phyloP scores from a whole-genome alignment of 2,888 invertebrate species.

The Salticus scenicus region DNA sequence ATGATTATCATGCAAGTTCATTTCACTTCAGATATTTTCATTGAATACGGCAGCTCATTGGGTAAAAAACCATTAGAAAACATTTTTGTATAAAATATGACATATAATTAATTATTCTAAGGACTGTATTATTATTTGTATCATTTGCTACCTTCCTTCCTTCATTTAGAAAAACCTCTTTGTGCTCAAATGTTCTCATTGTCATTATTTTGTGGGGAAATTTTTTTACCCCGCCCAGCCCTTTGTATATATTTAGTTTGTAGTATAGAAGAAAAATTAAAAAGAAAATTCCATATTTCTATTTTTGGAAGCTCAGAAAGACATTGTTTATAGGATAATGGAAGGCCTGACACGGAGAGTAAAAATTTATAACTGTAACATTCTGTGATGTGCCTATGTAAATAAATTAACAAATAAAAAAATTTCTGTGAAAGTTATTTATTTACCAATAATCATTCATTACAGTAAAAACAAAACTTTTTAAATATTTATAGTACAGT shows the following conservation, averaged over 20 bases:
- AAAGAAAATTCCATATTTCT: slow-evolving; percentile 67
- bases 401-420: slow-evolving; percentile 66
- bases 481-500: no score
- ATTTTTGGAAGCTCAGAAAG: slow-evolving; percentile 70
- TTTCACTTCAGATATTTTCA: neutral
- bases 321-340: slow-evolving; percentile 66
- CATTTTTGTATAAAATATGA: slow-evolving; percentile 1
- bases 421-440: neutral
- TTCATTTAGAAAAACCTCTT: slow-evolving; percentile 52
- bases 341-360: slow-evolving; percentile 55
- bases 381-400: slow-evolving; percentile 70
- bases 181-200: slow-evolving; percentile 67
- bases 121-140: neutral
- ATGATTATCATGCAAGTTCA: neutral
- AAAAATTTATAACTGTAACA: slow-evolving; percentile 69
- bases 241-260: slow-evolving; percentile 70
- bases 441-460: no score
- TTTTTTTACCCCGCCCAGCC: slow-evolving; percentile 40
- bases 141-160: slow-evolving; percentile 20
- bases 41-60: slow-evolving; percentile 30
- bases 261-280: slow-evolving; percentile 47
- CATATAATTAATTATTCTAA: neutral
- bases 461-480: no score
- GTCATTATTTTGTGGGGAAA: slow-evolving; percentile 29
- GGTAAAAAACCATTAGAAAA: slow-evolving; percentile 46